Evolutionary conservation across 2,888 invertebrate species (phyloP).

Genomic region (Mythimna loreyi): DNA sequence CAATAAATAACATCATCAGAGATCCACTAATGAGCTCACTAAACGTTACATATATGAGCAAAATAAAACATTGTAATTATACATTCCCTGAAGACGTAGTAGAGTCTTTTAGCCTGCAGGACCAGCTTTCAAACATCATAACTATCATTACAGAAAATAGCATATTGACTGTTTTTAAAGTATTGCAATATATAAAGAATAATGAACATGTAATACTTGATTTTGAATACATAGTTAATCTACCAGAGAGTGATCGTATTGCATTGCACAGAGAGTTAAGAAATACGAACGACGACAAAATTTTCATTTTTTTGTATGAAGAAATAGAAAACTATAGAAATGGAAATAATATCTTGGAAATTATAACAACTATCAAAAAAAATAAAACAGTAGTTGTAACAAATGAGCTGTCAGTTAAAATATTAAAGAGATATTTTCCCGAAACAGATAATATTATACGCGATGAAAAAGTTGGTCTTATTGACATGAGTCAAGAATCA

Average conservation of each 20-base stretch:
- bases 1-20: constrained; percentile 18
- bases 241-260: not conserved
- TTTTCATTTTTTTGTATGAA: not conserved
- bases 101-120: not conserved
- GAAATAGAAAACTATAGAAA: not conserved
- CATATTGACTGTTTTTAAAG: not conserved
- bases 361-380: not conserved
- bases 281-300: not conserved
- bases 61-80: constrained; percentile 1
- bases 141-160: not conserved
- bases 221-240: not conserved
- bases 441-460: not conserved
- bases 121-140: not conserved
- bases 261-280: not conserved
- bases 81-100: not conserved
- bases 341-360: not conserved
- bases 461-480: not conserved
- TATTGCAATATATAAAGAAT: not conserved
- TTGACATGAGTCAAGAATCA: not conserved
- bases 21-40: constrained; percentile 28
- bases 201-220: not conserved
- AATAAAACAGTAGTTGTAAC: not conserved
- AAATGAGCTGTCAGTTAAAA: not conserved
- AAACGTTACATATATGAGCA: constrained; percentile 8
- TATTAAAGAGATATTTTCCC: not conserved